Conservation (phyloP, 2,888 invertebrate genomes). For the Augiades crinisus region DNA sequence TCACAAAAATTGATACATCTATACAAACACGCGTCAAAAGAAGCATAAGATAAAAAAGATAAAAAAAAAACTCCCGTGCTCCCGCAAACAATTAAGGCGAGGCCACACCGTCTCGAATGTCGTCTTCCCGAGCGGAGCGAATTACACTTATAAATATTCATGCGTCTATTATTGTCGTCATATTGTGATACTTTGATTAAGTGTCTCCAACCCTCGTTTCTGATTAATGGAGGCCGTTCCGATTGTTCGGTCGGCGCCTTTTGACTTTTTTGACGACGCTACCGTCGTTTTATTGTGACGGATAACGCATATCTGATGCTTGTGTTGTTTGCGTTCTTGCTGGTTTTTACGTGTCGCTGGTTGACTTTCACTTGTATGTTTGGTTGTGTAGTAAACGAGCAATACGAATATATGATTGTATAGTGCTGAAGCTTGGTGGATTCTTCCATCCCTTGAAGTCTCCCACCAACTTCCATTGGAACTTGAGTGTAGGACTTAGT, state of each 20-base stretch:
- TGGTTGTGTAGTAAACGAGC: too few relatives aligned
- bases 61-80: constrained; percentile 38
- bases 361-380: too few relatives aligned
- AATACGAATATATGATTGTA: too few relatives aligned
- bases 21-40: constrained; percentile 8
- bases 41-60: constrained; percentile 1
- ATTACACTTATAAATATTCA: constrained; percentile 77
- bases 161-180: constrained; percentile 60
- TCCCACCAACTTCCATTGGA: too few relatives aligned
- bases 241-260: constrained; percentile 44
- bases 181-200: constrained; percentile 79
- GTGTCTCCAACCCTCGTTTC: constrained; percentile 57
- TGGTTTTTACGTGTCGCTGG: constrained; percentile 11
- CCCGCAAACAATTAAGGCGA: constrained; percentile 53
- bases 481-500: too few relatives aligned
- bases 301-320: constrained; percentile 24
- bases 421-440: too few relatives aligned
- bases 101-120: constrained; percentile 55
- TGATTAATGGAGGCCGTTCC: constrained; percentile 56
- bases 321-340: neutral
- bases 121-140: constrained; percentile 51
- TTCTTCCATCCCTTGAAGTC: too few relatives aligned
- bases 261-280: constrained; percentile 39
- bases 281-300: constrained; percentile 35
- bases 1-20: constrained; percentile 7